phyloP scores from a whole-genome alignment of 2,888 invertebrate species.

The Eumerus sabulonum region DNA sequence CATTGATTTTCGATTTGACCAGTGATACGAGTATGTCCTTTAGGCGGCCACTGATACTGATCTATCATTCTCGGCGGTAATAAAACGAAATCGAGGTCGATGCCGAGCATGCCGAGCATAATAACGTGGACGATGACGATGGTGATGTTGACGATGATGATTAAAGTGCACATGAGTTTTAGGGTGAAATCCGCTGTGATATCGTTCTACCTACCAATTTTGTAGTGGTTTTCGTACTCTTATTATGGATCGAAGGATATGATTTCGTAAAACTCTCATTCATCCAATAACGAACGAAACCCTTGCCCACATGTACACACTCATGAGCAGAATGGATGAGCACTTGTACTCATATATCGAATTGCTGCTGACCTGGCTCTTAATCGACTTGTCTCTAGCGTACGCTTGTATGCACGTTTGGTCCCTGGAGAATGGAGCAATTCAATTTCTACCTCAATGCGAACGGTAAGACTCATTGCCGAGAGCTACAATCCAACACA shows the following conservation, averaged over 20 bases:
- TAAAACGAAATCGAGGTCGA: conserved; percentile 28
- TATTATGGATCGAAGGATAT: too few relatives aligned
- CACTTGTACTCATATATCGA: conserved; percentile 13
- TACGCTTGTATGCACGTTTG: conserved; percentile 29
- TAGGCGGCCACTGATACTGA: conserved; percentile 45
- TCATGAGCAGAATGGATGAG: conserved; percentile 23
- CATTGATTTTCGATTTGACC: conserved; percentile 67
- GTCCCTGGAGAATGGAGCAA: conserved; percentile 55
- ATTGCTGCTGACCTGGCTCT: conserved; percentile 54
- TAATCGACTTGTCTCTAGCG: conserved; percentile 54
- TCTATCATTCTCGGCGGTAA: conserved; percentile 30
- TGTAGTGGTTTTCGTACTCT: too few relatives aligned
- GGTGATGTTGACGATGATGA: conserved; percentile 13
- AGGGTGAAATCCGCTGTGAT: too few relatives aligned
- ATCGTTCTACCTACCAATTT: too few relatives aligned
- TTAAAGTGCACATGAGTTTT: too few relatives aligned
- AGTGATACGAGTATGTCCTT: conserved; percentile 57
- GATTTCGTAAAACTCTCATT: too few relatives aligned
- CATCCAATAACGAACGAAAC: too few relatives aligned
- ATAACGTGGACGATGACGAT: conserved; percentile 29
- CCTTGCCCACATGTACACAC: too few relatives aligned
- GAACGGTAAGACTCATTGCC: conserved; percentile 44
- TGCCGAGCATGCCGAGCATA: too few relatives aligned
- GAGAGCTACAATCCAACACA: conserved; percentile 52
- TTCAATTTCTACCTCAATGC: conserved; percentile 53